Base-by-base conservation (phyloP, 2,797 vertebrate species). In the Coregonus sp. region DNA sequence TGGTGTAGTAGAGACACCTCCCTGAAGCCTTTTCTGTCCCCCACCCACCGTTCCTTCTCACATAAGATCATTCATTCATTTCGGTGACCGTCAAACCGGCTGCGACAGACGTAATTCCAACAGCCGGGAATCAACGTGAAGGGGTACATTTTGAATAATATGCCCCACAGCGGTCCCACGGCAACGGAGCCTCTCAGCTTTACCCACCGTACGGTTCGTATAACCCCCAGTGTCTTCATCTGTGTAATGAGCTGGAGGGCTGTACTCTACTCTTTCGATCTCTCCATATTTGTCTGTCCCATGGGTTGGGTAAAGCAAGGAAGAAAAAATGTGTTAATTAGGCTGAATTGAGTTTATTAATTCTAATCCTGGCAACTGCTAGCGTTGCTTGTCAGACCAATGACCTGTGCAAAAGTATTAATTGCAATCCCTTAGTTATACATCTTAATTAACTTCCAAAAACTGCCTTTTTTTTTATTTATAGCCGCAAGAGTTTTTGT, bases 401-500 rank as follows among this genome's bases (percentile, higher is more conserved):
- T 87, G 80, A 90, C 88, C 88, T 87, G 77, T 76, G 79, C 14
- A 0, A 75, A 72, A 78, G 81, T 89, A 87, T 91, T 92, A 89
- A 89, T 90, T 89, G 78, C 81, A 79, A 85, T 86, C 84, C 87
- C 82, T 86, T 82, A 77, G 84, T 89, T 86, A 85, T 87, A 89
- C 73, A 82, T 92, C 90, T 93, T 92, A 89, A 92, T 93, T 88
- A 92, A 88, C 89, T 80, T 79, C 78, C 56, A 72, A 80, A 79
- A 75, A 67, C 59, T 52, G 67, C 71, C 37, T 56, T 79, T 81
- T 81, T 79, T 71, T 1, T 70, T 77, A 71, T 82, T 82, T 75
- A 73, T 78, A 70, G 74, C 81, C 81, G 56, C 81, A 81, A 83
- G 33, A 1, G 1, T 15, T 83, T 54, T 81, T 84, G 9, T 84